Conservation (phyloP, 2,113 vertebrate genomes). For the Paracanthobrama guichenoti region DNA sequence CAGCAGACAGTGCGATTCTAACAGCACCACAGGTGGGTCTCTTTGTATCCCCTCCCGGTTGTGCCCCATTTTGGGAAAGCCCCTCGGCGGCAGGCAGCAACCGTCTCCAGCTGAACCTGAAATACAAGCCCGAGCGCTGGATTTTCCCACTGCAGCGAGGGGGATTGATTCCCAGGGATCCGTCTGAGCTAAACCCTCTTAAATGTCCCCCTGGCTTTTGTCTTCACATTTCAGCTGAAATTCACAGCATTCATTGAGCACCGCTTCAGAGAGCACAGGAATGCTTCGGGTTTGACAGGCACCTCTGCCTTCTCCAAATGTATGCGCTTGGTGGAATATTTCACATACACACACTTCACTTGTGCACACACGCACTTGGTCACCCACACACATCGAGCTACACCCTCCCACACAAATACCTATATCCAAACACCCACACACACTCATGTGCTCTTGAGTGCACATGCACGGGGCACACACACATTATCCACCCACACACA, state of each 20-base stretch:
- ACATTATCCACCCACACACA: slow-evolving; percentile 49
- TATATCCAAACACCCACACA: slow-evolving; percentile 56
- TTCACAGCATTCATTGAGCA: slow-evolving; percentile 72
- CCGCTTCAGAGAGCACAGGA: slow-evolving; percentile 69
- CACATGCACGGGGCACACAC: slow-evolving; percentile 41
- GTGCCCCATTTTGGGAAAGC: slow-evolving; percentile 60
- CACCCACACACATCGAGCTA: slow-evolving; percentile 58
- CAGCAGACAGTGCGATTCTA: slow-evolving; percentile 31
- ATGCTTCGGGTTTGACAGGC: slow-evolving; percentile 75
- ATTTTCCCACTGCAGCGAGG: slow-evolving; percentile 56
- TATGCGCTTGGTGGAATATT: slow-evolving; percentile 41
- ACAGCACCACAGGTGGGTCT: slow-evolving; percentile 55
- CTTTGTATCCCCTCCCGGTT: slow-evolving; percentile 59
- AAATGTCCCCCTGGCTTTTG: slow-evolving; percentile 79
- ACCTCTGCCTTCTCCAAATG: slow-evolving; percentile 54
- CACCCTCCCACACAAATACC: slow-evolving; percentile 62
- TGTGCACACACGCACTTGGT: slow-evolving; percentile 61
- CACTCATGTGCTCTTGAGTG: slow-evolving; percentile 48
- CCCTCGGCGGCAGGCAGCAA: slow-evolving; percentile 52
- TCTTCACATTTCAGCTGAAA: slow-evolving; percentile 77
- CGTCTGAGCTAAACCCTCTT: slow-evolving; percentile 73
- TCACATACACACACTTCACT: slow-evolving; percentile 74
- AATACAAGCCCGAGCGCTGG: slow-evolving; percentile 56
- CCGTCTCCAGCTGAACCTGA: slow-evolving; percentile 60
- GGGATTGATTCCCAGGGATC: slow-evolving; percentile 73